A percentile compares a stretch with the other conserved stretches of the same genome.
Conservation (phyloP, 2,797 vertebrate species). For the Antrozous pallidus region DNA sequence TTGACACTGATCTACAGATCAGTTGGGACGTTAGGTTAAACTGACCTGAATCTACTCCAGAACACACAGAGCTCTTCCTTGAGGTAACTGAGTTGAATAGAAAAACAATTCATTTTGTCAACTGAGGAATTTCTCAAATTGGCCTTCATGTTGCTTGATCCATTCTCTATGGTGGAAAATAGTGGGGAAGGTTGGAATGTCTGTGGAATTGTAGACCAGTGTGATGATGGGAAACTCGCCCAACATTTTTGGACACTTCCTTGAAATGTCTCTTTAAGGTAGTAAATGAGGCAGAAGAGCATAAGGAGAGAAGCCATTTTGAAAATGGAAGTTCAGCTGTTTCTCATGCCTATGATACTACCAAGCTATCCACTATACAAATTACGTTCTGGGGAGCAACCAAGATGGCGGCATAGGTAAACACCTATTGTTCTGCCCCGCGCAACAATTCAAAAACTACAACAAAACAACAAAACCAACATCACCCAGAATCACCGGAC, state of each 20-base stretch:
- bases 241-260: neutral
- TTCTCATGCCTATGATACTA: neutral
- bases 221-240: neutral
- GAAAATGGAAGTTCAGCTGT: neutral
- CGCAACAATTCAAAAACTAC: too few relatives aligned
- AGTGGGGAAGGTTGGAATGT: neutral
- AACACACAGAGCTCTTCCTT: neutral
- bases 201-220: neutral
- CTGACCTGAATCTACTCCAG: neutral
- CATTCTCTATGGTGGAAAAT: neutral
- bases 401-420: too few relatives aligned
- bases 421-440: too few relatives aligned
- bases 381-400: too few relatives aligned
- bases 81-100: neutral
- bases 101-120: neutral
- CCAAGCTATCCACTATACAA: neutral
- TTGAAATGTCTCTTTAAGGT: constrained; percentile 9
- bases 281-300: neutral
- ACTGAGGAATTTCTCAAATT: neutral
- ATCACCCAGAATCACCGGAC: too few relatives aligned
- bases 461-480: too few relatives aligned
- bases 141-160: neutral
- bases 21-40: neutral
- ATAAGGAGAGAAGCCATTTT: neutral
- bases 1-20: neutral